Percentiles rank a stretch among this genome's conserved stretches.
Conservation (phyloP, 2,797 vertebrate genomes). For the Moxostoma hubbsi region DNA sequence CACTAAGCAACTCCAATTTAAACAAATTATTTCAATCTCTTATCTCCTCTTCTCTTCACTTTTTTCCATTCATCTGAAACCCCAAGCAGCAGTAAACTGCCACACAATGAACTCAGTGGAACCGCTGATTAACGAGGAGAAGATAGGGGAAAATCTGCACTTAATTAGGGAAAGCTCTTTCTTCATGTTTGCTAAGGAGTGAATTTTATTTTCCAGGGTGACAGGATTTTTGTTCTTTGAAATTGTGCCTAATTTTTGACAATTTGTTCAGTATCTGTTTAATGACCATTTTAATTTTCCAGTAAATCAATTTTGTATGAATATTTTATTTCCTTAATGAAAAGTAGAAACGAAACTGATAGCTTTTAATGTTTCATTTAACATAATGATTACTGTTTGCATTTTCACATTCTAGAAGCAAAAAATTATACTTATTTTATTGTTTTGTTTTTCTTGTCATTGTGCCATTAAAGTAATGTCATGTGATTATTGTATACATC, state of each 20-base stretch:
- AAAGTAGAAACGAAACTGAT: constrained; percentile 1
- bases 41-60: constrained; percentile 56
- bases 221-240: constrained; percentile 70
- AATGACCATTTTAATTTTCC: constrained; percentile 41
- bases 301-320: not conserved
- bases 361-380: constrained; percentile 25
- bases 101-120: constrained; percentile 80
- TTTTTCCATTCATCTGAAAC: constrained; percentile 61
- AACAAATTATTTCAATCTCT: constrained; percentile 84
- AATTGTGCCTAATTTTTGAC: constrained; percentile 66
- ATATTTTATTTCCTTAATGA: not conserved
- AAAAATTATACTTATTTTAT: not conserved
- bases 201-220: constrained; percentile 78
- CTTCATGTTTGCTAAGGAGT: constrained; percentile 76
- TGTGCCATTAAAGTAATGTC: constrained; percentile 20
- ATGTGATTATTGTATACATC: constrained; percentile 23
- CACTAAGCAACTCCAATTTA: constrained; percentile 80
- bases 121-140: constrained; percentile 80
- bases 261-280: constrained; percentile 38
- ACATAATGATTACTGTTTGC: not conserved
- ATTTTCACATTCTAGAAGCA: not conserved
- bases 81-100: constrained; percentile 74
- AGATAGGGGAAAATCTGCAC: constrained; percentile 70
- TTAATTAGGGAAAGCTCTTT: constrained; percentile 83
- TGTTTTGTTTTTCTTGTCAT: constrained; percentile 9